Evolutionary conservation across 1,140 invertebrate species (phyloP).

Genomic region (Pteromalus puparum): DNA sequence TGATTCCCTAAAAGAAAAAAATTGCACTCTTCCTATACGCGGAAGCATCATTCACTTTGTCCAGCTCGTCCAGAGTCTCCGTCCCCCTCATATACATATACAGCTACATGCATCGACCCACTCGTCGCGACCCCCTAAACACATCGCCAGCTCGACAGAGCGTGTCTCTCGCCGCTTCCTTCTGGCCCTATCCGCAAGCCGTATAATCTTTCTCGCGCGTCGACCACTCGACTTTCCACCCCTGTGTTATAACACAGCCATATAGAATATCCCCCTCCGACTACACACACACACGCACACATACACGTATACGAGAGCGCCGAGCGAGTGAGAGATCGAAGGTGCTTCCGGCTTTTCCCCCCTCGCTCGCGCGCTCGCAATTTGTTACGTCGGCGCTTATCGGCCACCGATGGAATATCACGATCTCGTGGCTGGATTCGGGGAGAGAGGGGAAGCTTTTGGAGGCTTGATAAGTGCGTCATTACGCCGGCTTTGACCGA

Average conservation of each 20-base stretch:
- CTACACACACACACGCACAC: background rate
- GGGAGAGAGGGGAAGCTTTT: background rate
- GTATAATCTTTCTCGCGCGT: conserved; percentile 39
- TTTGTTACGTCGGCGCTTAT: conserved; percentile 39
- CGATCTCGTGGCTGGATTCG: conserved; percentile 23
- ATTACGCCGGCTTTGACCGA: conserved; percentile 5
- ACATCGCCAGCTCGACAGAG: conserved; percentile 8
- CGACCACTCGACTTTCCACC: conserved; percentile 32
- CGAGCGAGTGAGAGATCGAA: conserved; percentile 8
- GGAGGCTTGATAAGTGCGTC: conserved; percentile 21
- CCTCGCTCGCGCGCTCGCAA: conserved; percentile 6
- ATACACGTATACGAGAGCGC: background rate
- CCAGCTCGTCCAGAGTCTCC: too few relatives aligned
- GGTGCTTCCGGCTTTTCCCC: background rate
- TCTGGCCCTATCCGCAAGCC: background rate
- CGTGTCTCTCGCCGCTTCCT: conserved; percentile 2
- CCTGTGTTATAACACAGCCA: background rate
- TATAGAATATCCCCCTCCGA: background rate
- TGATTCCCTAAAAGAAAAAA: too few relatives aligned
- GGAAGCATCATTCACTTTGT: conserved; percentile 7
- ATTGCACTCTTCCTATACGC: too few relatives aligned
- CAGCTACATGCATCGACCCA: background rate
- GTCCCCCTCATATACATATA: too few relatives aligned
- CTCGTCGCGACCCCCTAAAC: background rate
- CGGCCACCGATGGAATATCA: conserved; percentile 11